phyloP scores from a whole-genome alignment of 2,888 invertebrate species.

The Ferrisia virgata region DNA sequence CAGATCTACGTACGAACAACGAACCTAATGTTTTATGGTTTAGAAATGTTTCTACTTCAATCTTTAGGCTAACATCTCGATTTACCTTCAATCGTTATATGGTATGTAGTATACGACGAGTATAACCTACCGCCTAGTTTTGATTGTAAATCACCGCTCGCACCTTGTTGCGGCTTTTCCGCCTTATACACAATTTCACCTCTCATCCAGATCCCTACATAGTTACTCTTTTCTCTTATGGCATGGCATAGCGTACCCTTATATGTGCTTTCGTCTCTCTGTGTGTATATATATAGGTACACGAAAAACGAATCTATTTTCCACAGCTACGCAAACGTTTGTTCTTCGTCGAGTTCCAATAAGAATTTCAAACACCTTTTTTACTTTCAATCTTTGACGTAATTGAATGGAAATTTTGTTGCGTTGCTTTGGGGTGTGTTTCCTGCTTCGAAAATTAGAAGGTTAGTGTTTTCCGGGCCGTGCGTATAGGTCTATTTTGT shows the following conservation, averaged over 20 bases:
- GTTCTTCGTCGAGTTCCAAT: neutral
- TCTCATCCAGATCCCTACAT: no score
- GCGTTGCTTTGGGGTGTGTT: neutral
- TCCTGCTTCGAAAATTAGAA: slow-evolving; percentile 7
- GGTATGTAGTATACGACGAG: neutral
- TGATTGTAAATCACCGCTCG: neutral
- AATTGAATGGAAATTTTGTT: slow-evolving; percentile 29
- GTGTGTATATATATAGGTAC: no score
- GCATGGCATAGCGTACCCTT: no score
- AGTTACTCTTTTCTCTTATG: neutral
- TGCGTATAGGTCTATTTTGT: neutral
- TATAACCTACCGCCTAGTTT: no score
- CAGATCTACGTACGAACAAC: neutral
- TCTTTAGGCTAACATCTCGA: neutral
- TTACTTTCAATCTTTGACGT: slow-evolving; percentile 2
- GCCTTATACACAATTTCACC: neutral
- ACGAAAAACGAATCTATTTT: neutral
- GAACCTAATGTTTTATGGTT: neutral
- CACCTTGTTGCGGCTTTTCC: neutral
- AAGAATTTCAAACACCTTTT: slow-evolving; percentile 26
- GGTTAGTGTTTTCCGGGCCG: neutral
- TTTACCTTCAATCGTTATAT: neutral
- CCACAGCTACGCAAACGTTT: neutral
- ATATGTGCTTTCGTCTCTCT: no score
- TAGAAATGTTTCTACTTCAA: neutral